These are phyloP conservation scores for Pardalotus punctatus DNA, from an alignment of 2,113 vertebrate species.

Conservation along the genomic window DNA sequence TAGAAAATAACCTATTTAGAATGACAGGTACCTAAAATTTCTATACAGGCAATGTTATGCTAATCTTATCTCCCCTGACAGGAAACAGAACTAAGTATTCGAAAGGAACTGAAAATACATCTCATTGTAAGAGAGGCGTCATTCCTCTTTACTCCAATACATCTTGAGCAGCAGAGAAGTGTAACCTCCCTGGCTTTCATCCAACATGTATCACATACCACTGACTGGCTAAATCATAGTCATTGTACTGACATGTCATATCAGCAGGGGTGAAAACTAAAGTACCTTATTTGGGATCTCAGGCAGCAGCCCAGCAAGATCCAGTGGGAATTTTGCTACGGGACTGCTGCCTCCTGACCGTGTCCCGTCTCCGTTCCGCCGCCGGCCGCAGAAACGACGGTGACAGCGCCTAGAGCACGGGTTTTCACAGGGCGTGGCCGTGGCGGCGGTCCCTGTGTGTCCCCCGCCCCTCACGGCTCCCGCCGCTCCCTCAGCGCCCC, in stretches of 20 bases:
- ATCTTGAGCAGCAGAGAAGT: not conserved
- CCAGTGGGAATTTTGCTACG: not conserved
- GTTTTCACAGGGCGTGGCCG: fast-evolving
- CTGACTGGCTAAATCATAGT: not conserved
- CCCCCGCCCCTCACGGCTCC: not conserved
- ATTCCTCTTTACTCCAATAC: not conserved
- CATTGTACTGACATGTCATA: not conserved
- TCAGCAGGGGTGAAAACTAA: not conserved
- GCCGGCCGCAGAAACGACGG: not conserved
- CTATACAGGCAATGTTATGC: not conserved
- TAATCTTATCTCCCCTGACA: not conserved
- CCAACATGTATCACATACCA: not conserved
- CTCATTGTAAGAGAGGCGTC: not conserved
- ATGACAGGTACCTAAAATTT: not conserved
- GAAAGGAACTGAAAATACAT: not conserved
- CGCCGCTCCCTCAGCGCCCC: not conserved
- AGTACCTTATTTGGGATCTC: not conserved
- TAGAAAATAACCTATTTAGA: not conserved
- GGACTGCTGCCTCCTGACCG: not conserved
- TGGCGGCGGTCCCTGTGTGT: fast-evolving
- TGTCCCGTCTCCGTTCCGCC: not conserved
- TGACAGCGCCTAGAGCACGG: fast-evolving
- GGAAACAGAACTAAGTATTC: not conserved
- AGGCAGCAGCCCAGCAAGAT: not conserved
- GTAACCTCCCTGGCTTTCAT: not conserved